Evolutionary conservation across 1,140 invertebrate genomes (phyloP).

Genomic region (Paracyclopina nana): DNA sequence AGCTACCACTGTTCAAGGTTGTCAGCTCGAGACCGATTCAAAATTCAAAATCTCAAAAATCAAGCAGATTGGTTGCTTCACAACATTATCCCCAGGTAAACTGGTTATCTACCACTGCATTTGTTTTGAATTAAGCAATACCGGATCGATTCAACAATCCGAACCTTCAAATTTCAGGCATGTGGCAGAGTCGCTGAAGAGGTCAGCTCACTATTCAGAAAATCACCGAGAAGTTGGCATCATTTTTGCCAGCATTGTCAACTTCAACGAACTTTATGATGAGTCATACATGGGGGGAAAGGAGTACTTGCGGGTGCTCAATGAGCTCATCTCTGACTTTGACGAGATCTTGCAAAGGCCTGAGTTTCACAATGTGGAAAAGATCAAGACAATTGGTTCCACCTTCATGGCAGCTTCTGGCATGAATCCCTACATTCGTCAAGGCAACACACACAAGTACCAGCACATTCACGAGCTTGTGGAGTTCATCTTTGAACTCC

Average conservation of each 20-base stretch:
- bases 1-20: slow-evolving; percentile 81
- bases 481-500: slow-evolving; percentile 70
- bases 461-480: slow-evolving; percentile 63
- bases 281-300: slow-evolving; percentile 79
- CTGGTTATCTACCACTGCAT: neutral
- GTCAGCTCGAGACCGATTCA: slow-evolving; percentile 58
- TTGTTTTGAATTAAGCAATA: neutral
- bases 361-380: slow-evolving; percentile 74
- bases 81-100: slow-evolving; percentile 79
- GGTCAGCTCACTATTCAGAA: slow-evolving; percentile 75
- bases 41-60: slow-evolving; percentile 68
- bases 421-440: slow-evolving; percentile 47
- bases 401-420: slow-evolving; percentile 96
- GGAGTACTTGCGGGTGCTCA: slow-evolving; percentile 78
- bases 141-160: neutral
- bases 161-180: neutral
- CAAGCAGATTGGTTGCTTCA: slow-evolving; percentile 89
- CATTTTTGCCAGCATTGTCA: slow-evolving; percentile 83
- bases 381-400: slow-evolving; percentile 93
- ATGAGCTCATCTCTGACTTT: slow-evolving; percentile 83
- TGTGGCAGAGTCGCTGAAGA: slow-evolving; percentile 53
- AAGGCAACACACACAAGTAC: slow-evolving; percentile 37
- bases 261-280: slow-evolving; percentile 90
- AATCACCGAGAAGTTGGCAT: slow-evolving; percentile 82
- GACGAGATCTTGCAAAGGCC: slow-evolving; percentile 64